A percentile compares a stretch with the other conserved stretches of the same genome.
Evolutionary conservation across 2,888 invertebrate genomes (phyloP).

Genomic region (Melolontha melolontha): DNA sequence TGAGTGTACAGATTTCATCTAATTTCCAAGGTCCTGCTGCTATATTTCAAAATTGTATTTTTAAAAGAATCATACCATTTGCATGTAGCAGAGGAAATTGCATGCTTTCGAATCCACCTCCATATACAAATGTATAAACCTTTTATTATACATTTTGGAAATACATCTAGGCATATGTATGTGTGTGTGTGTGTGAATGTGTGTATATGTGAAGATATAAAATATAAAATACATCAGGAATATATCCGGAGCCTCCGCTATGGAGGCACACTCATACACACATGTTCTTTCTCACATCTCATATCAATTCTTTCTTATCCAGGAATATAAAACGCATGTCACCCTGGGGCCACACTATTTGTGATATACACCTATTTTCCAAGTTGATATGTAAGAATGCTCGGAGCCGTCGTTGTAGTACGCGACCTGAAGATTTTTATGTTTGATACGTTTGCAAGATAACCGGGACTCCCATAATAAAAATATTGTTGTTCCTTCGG

Average conservation of each 20-base stretch:
- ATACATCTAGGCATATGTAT: slow-evolving; percentile 29
- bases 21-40: background rate
- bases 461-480: slow-evolving; percentile 40
- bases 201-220: slow-evolving; percentile 31
- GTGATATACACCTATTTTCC: slow-evolving; percentile 55
- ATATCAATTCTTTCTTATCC: slow-evolving; percentile 61
- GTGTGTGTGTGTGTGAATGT: slow-evolving; percentile 4
- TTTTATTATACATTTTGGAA: slow-evolving; percentile 39
- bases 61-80: slow-evolving; percentile 19
- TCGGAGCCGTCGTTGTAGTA: slow-evolving; percentile 43
- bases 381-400: slow-evolving; percentile 52
- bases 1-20: background rate
- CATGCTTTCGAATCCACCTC: slow-evolving; percentile 17
- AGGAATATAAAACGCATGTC: slow-evolving; percentile 58
- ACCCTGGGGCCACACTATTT: slow-evolving; percentile 57
- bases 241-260: slow-evolving; percentile 27
- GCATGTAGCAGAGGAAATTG: slow-evolving; percentile 31
- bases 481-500: slow-evolving; percentile 42
- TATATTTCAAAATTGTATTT: slow-evolving; percentile 30
- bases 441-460: slow-evolving; percentile 36
- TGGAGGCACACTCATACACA: slow-evolving; percentile 44
- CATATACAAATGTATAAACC: slow-evolving; percentile 34
- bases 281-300: slow-evolving; percentile 58
- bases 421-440: slow-evolving; percentile 36
- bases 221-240: slow-evolving; percentile 38